These are phyloP conservation scores for Gallinago paraguaiae DNA, from an alignment of 2,113 vertebrate genomes.

Conservation along the genomic window DNA sequence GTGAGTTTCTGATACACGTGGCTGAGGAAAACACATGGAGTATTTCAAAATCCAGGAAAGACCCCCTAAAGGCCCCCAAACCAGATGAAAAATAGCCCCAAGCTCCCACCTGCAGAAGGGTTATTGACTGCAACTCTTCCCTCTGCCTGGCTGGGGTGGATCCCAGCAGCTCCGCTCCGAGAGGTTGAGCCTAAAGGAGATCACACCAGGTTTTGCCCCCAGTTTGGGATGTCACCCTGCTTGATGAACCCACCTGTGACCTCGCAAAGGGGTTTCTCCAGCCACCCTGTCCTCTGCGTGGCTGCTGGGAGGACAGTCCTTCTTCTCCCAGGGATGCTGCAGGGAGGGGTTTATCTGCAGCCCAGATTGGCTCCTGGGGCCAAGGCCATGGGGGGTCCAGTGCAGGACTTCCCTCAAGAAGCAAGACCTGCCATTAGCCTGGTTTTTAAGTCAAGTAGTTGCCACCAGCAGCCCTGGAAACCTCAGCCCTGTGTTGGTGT, in stretches of 20 bases:
- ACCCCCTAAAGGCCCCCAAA: neutral
- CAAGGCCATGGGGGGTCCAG: rapidly evolving
- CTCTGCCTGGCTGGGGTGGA: rapidly evolving
- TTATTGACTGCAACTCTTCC: neutral
- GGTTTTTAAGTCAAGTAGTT: neutral
- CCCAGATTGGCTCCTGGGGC: neutral
- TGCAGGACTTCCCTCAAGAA: neutral
- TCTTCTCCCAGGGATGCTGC: neutral
- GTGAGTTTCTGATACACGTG: neutral
- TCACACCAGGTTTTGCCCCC: neutral
- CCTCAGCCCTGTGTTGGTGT: neutral
- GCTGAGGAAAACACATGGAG: neutral
- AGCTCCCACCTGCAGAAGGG: neutral
- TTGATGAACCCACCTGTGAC: neutral
- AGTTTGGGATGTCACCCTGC: neutral
- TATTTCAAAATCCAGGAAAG: neutral
- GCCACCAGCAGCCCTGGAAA: neutral
- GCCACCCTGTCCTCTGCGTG: rapidly evolving
- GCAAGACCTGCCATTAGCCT: neutral
- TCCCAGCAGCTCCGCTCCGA: neutral
- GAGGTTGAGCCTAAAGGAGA: neutral
- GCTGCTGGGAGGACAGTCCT: neutral
- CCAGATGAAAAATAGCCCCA: neutral
- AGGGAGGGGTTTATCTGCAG: neutral
- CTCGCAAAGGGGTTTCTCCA: neutral